phyloP scores from a whole-genome alignment of 2,888 invertebrate genomes.

The Macrophya annulata region DNA sequence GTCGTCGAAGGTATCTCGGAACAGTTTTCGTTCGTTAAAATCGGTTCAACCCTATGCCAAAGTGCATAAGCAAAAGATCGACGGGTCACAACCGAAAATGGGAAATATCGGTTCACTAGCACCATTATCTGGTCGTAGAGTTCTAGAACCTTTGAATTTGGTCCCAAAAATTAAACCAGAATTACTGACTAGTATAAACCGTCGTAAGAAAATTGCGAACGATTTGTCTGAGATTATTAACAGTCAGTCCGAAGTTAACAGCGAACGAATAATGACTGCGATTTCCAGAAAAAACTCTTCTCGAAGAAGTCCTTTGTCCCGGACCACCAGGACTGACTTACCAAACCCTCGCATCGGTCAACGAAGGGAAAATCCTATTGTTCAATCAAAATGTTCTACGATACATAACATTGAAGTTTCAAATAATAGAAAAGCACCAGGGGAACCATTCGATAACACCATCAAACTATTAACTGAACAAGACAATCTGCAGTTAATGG shows the following conservation, averaged over 20 bases:
- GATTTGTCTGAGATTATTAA: slow-evolving; percentile 22
- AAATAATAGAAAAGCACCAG: not conserved
- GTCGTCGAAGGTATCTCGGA: slow-evolving; percentile 29
- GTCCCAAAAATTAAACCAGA: slow-evolving; percentile 36
- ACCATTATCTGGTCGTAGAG: slow-evolving; percentile 30
- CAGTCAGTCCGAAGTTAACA: not conserved
- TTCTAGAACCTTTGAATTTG: slow-evolving; percentile 41
- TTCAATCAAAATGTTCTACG: not conserved
- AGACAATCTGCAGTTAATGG: not conserved
- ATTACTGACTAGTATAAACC: not conserved
- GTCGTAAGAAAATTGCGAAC: slow-evolving; percentile 23
- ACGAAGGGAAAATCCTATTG: not conserved
- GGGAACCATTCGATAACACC: not conserved
- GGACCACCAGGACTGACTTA: not conserved
- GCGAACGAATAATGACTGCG: not conserved
- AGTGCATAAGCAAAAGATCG: slow-evolving; percentile 14
- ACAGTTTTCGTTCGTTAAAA: slow-evolving; percentile 44
- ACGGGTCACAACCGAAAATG: not conserved
- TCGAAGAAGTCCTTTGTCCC: slow-evolving; percentile 13
- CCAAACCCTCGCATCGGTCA: not conserved
- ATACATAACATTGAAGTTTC: not conserved
- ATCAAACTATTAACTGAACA: not conserved
- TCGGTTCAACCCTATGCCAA: slow-evolving; percentile 8
- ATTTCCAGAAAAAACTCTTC: not conserved
- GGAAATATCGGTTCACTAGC: not conserved